phyloP scores from a whole-genome alignment of 2,888 invertebrate species.

The Amphipyra berbera region DNA sequence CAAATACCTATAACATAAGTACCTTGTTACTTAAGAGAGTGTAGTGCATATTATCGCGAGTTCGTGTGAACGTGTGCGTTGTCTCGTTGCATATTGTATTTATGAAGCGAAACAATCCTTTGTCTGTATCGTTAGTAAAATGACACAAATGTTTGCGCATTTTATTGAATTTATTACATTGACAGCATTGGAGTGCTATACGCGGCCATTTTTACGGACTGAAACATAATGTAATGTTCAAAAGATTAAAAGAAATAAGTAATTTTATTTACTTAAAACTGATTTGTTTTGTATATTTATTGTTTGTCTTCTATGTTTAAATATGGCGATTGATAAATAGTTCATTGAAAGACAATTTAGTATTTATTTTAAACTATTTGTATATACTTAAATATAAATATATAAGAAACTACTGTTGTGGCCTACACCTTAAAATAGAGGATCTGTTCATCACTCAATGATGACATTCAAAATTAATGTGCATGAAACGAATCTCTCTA shows the following conservation, averaged over 20 bases:
- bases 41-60: conserved; percentile 54
- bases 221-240: conserved; percentile 61
- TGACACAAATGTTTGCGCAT: conserved; percentile 53
- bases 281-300: conserved; percentile 61
- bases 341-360: conserved; percentile 62
- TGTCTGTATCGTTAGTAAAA: conserved; percentile 53
- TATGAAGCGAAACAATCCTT: conserved; percentile 44
- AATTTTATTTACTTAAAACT: conserved; percentile 53
- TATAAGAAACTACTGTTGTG: conserved; percentile 55
- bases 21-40: conserved; percentile 45
- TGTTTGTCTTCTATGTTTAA: conserved; percentile 58
- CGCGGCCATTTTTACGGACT: conserved; percentile 62
- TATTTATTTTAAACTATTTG: conserved; percentile 61
- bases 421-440: conserved; percentile 54
- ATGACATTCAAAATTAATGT: conserved; percentile 15
- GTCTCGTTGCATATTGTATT: conserved; percentile 35
- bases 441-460: conserved; percentile 34
- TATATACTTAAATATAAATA: conserved; percentile 58
- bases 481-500: conserved; percentile 44
- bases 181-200: conserved; percentile 57
- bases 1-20: conserved; percentile 43
- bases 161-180: conserved; percentile 56
- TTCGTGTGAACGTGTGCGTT: conserved; percentile 43
- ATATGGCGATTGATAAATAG: conserved; percentile 59
- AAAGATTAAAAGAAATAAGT: conserved; percentile 55